These are phyloP conservation scores for Eubucco bourcierii DNA, from an alignment of 2,113 vertebrate genomes.

Conservation along the genomic window DNA sequence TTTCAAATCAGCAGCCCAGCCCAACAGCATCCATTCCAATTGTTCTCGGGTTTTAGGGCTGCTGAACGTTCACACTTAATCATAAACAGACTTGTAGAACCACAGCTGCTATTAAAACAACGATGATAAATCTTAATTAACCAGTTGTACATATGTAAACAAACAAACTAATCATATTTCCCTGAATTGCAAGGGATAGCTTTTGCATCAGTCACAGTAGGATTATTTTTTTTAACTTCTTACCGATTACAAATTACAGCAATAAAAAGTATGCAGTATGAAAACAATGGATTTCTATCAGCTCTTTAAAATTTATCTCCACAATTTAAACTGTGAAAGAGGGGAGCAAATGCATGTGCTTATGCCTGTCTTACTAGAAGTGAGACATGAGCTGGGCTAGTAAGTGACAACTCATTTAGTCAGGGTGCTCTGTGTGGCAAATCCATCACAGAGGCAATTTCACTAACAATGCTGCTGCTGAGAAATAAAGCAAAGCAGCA, in stretches of 20 bases:
- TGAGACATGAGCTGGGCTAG: not conserved
- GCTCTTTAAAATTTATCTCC: not conserved
- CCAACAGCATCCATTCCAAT: constrained; percentile 16
- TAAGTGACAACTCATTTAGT: not conserved
- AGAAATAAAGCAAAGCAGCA: not conserved
- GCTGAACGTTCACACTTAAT: constrained; percentile 37
- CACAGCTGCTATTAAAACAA: constrained; percentile 44
- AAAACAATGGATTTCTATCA: not conserved
- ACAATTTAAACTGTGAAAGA: not conserved
- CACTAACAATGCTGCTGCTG: not conserved
- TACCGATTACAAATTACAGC: not conserved
- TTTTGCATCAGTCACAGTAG: not conserved
- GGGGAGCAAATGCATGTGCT: not conserved
- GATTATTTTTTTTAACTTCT: not conserved
- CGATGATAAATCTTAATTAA: constrained; percentile 67
- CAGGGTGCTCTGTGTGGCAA: not conserved
- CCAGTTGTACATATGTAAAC: constrained; percentile 27
- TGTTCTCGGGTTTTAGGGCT: constrained; percentile 35
- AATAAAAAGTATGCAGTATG: not conserved
- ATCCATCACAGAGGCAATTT: not conserved
- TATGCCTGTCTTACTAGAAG: not conserved
- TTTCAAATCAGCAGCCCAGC: constrained; percentile 39
- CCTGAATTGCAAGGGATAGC: not conserved
- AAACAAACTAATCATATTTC: constrained; percentile 48
- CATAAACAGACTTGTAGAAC: constrained; percentile 36